A percentile compares a stretch with the other conserved stretches of the same genome.
Evolutionary conservation across 1,140 invertebrate genomes (phyloP).

Genomic region (Cardiocondyla obscurior): DNA sequence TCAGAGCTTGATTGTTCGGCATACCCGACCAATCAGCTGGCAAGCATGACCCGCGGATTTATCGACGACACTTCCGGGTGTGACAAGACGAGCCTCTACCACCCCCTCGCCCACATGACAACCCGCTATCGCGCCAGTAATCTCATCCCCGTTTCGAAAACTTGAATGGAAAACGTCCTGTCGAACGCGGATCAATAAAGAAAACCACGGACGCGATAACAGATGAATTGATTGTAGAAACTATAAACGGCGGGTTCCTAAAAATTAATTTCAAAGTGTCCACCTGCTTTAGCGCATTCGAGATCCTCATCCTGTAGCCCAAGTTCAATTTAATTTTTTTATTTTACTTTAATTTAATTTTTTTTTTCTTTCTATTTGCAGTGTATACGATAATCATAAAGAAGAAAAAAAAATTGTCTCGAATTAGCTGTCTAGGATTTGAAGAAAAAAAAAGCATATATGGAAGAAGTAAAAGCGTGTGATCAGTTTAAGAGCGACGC

Average conservation of each 20-base stretch:
- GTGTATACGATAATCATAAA: background rate
- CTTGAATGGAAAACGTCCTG: background rate
- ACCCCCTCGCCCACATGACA: background rate
- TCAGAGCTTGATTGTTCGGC: constrained; percentile 65
- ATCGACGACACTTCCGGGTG: constrained; percentile 15
- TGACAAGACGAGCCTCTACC: background rate
- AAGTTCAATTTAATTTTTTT: background rate
- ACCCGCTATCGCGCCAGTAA: constrained; percentile 5
- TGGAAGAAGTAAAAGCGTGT: constrained; percentile 1
- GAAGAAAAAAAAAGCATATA: background rate
- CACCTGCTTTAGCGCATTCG: too few relatives aligned
- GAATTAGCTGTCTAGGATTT: background rate
- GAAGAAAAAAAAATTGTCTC: background rate
- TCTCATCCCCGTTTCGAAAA: background rate
- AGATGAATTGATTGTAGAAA: background rate
- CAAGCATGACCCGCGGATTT: constrained; percentile 20
- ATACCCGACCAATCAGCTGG: constrained; percentile 61
- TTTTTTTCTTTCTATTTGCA: too few relatives aligned
- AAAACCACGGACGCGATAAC: background rate
- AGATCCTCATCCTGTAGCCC: background rate
- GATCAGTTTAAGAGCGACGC: background rate
- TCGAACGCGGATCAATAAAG: background rate
- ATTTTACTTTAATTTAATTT: too few relatives aligned
- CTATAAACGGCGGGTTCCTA: background rate
- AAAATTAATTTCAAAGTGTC: background rate